Base-by-base conservation (phyloP, 2,797 vertebrate species). In the Chlorospingus semifuscus region DNA sequence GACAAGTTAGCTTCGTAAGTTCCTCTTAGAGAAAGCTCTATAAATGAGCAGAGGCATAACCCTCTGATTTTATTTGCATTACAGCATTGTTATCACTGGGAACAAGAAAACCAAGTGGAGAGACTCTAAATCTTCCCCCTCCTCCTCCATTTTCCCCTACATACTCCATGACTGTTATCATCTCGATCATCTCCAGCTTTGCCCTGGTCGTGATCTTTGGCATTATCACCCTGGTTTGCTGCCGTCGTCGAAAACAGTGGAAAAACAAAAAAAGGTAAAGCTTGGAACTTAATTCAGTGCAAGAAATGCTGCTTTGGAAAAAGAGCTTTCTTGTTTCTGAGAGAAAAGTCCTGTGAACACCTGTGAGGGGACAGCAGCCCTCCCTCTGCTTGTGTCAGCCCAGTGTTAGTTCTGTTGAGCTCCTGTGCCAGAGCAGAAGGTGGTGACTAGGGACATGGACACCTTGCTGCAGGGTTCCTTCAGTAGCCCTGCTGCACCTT, bases 81-180 rank as follows among this genome's bases (percentile, higher is more conserved):
- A 52, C 95, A 97, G 97, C 85, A 95, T 97, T 96, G 22, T 94
- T 97, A n/a, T 95, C 97, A 39, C 94, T 98, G 42, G 97, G 98
- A 92, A 96, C 97, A 3, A 93, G 97, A 57, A 97, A 97, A 87
- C 97, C 98, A 89, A 98, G 9, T 74, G 97, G 89, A 90, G 96
- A 97, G 10, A 93, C 96, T 72, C 97, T 96, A 87, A 76, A 95
- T 96, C 92, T 96, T 89, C 97, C 93, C 2, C 96, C 95, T 39
- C 77, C 96, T 65, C 96, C 95, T 69, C 89, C 97, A 2, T 96
- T 97, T 24, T 99, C 99, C 23, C 98, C 99, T 7, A 98, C 98
- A 0, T 98, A 99, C 97, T 99, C 99, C 86, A 99, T 99, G 99
- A 99, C 98, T 0, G 98, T 99, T 87, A 99, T 99, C 29, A 98